Conservation (phyloP, 2,797 vertebrate species). For the Graptemys geographica region DNA sequence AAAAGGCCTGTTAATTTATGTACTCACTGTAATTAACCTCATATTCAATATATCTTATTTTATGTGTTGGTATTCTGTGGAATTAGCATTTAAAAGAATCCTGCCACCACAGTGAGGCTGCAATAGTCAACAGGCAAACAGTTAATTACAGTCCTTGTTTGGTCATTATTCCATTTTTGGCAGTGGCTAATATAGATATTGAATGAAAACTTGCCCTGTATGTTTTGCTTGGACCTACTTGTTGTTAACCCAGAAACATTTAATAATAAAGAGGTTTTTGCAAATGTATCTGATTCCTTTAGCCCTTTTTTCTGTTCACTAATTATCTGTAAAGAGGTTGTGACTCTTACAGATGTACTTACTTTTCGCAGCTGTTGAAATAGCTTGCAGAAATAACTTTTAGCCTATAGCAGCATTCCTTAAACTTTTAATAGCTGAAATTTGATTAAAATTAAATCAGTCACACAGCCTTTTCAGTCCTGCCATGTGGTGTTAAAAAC, state of each 20-base stretch:
- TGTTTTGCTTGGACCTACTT: neutral
- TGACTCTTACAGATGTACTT: neutral
- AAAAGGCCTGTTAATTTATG: constrained; percentile 22
- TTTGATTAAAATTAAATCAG: neutral
- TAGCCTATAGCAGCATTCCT: neutral
- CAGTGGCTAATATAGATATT: neutral
- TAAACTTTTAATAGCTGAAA: neutral
- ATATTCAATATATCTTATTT: neutral
- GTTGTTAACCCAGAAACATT: neutral
- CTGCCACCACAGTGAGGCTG: neutral
- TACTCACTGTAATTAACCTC: neutral
- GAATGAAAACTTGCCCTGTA: neutral
- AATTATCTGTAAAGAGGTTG: neutral
- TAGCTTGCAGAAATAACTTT: neutral
- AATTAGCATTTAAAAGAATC: constrained; percentile 30
- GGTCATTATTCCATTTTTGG: constrained; percentile 22
- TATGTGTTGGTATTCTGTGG: neutral
- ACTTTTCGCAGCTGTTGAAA: neutral
- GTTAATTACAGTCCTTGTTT: constrained; percentile 42
- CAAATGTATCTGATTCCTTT: neutral
- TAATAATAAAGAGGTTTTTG: neutral
- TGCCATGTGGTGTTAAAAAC: neutral
- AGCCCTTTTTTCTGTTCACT: neutral
- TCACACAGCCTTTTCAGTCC: neutral
- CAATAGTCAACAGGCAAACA: constrained; percentile 29